phyloP scores from a whole-genome alignment of 1,140 invertebrate genomes.

The Chelonus insularis region DNA sequence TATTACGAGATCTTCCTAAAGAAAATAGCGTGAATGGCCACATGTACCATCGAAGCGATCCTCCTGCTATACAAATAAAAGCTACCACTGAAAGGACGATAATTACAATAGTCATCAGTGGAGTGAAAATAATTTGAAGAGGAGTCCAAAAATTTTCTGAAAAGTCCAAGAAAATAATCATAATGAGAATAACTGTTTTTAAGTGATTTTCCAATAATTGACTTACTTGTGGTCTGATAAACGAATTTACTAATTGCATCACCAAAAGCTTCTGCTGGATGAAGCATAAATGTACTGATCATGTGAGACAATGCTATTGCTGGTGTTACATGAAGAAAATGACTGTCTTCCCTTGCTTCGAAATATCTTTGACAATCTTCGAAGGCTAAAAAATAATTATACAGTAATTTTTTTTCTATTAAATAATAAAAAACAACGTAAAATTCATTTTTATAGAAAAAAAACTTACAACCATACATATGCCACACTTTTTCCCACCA shows the following conservation, averaged over 20 bases:
- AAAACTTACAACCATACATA: slow-evolving; percentile 21
- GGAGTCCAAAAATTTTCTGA: neutral
- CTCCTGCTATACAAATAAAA: slow-evolving; percentile 17
- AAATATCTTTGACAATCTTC: slow-evolving; percentile 43
- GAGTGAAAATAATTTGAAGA: neutral
- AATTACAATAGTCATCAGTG: neutral
- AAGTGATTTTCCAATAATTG: neutral
- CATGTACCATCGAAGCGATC: slow-evolving; percentile 3
- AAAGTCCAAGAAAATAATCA: slow-evolving; percentile 1
- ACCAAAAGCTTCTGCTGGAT: slow-evolving; percentile 36
- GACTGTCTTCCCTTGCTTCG: slow-evolving; percentile 38
- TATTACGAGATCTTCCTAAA: no score
- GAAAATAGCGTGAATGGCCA: slow-evolving; percentile 18
- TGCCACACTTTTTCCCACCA: slow-evolving; percentile 17
- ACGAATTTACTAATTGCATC: slow-evolving; percentile 36
- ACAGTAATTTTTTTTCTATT: neutral
- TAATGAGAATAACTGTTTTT: neutral
- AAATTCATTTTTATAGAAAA: neutral
- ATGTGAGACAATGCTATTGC: slow-evolving; percentile 40
- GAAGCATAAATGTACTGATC: slow-evolving; percentile 29
- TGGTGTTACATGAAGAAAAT: slow-evolving; percentile 44
- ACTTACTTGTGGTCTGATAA: slow-evolving; percentile 39
- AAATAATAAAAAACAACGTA: neutral
- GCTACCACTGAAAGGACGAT: neutral
- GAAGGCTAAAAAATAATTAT: slow-evolving; percentile 22